Evolutionary conservation across 2,113 vertebrate genomes (phyloP).

Genomic region (Leiothrix lutea): DNA sequence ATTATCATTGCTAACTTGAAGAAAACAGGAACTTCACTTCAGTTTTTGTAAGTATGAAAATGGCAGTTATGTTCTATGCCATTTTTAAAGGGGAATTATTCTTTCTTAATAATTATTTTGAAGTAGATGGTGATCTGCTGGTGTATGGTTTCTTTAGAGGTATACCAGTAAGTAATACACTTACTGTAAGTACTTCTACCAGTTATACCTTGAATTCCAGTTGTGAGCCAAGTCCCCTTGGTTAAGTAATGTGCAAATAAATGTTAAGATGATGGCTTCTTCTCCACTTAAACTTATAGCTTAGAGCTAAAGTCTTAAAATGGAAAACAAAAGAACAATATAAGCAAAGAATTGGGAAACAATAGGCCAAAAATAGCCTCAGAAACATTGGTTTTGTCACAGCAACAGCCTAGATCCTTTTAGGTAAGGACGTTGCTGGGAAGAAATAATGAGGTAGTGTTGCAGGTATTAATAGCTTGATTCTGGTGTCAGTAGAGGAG

Average conservation of each 20-base stretch:
- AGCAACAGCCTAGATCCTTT: not conserved
- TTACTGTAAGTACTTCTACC: not conserved
- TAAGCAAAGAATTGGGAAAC: not conserved
- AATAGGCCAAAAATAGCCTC: not conserved
- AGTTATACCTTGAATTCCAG: not conserved
- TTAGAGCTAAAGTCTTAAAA: not conserved
- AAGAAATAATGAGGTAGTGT: not conserved
- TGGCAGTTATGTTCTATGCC: not conserved
- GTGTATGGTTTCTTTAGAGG: not conserved
- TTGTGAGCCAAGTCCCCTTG: not conserved
- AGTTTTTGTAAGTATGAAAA: slow-evolving; percentile 88
- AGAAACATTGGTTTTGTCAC: not conserved
- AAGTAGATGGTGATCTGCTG: not conserved
- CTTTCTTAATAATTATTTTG: not conserved
- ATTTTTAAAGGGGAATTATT: not conserved
- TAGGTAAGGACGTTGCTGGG: not conserved
- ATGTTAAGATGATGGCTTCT: not conserved
- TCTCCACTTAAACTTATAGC: not conserved
- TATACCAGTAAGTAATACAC: not conserved
- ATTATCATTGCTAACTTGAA: slow-evolving; percentile 87
- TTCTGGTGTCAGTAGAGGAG: not conserved
- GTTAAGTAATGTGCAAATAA: not conserved
- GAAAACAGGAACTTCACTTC: slow-evolving; percentile 82
- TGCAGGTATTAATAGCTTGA: not conserved
- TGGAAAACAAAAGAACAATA: not conserved